phyloP scores from a whole-genome alignment of 2,888 invertebrate species.

The Eulithis prunata region DNA sequence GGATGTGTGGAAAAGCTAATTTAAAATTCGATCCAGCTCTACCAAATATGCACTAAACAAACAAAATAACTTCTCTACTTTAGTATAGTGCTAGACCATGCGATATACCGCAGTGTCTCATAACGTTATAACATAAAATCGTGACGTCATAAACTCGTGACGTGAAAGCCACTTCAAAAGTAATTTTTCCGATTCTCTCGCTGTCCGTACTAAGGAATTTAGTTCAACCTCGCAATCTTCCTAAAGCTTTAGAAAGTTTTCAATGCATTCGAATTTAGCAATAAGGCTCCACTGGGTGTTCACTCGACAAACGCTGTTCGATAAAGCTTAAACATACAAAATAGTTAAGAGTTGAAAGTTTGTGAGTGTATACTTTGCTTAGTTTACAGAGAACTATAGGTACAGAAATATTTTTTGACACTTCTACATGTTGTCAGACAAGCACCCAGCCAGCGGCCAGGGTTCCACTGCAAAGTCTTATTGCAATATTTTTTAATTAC shows the following conservation, averaged over 20 bases:
- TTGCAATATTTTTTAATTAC: too few species aligned
- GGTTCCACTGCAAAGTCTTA: too few species aligned
- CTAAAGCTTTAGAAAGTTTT: slow-evolving; percentile 38
- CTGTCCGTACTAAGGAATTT: slow-evolving; percentile 24
- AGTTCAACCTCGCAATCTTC: slow-evolving; percentile 31
- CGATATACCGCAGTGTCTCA: background rate
- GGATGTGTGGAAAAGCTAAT: too few species aligned
- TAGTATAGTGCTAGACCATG: background rate
- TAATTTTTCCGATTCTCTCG: slow-evolving; percentile 19
- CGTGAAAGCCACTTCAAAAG: slow-evolving; percentile 13
- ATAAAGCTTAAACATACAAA: slow-evolving; percentile 41
- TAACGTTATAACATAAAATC: background rate
- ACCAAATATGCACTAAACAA: background rate
- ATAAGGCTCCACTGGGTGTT: slow-evolving; percentile 36
- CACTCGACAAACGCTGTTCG: slow-evolving; percentile 38
- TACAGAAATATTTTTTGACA: too few species aligned
- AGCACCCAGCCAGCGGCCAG: too few species aligned
- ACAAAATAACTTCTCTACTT: background rate
- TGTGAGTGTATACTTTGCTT: slow-evolving; percentile 19
- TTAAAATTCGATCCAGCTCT: too few species aligned
- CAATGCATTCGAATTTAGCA: slow-evolving; percentile 37
- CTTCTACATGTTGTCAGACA: too few species aligned
- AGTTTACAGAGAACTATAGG: too few species aligned
- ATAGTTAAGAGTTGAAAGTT: slow-evolving; percentile 33
- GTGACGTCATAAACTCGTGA: background rate